A percentile compares a stretch with the other conserved stretches of the same genome.
phyloP scores from a whole-genome alignment of 37 sponge, comb jelly and placozoan genomes.

The Axinella damicornis region DNA sequence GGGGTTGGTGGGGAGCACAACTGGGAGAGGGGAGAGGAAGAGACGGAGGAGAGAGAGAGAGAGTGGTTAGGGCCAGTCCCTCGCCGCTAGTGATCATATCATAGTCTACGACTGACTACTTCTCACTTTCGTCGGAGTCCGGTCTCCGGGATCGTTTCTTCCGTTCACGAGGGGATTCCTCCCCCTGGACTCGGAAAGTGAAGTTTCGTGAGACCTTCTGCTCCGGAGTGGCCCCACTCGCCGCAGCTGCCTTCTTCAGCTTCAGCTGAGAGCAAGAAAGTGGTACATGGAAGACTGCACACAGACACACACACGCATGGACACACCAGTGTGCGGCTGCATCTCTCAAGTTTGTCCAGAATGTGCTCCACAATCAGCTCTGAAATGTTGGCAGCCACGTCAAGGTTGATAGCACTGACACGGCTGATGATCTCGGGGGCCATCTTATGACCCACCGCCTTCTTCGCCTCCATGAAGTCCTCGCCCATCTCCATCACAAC shows the following conservation, averaged over 20 bases:
- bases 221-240: slow-evolving; percentile 21
- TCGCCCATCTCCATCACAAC: slow-evolving; percentile 6
- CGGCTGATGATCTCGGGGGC: slow-evolving; percentile 67
- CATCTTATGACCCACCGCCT: slow-evolving; percentile 38
- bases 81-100: not conserved
- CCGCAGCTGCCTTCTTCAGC: slow-evolving; percentile 29
- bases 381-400: slow-evolving; percentile 51
- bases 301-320: not conserved
- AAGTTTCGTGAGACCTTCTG: slow-evolving; percentile 52
- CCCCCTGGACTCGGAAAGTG: slow-evolving; percentile 56
- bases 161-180: slow-evolving; percentile 2
- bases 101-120: not conserved
- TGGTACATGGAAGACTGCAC: not conserved
- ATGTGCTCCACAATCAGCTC: slow-evolving; percentile 52
- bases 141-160: slow-evolving; percentile 29
- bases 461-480: slow-evolving; percentile 56
- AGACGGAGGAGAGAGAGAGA: too few relatives aligned
- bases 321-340: slow-evolving; percentile 42
- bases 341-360: slow-evolving; percentile 36
- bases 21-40: slow-evolving; percentile 2
- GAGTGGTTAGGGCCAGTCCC: not conserved
- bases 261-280: not conserved
- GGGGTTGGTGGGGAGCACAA: slow-evolving; percentile 59
- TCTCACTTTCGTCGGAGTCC: slow-evolving; percentile 33
- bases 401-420: slow-evolving; percentile 54